A percentile compares a stretch with the other conserved stretches of the same genome.
These are phyloP conservation scores for Adelphocoris suturalis DNA, from an alignment of 2,888 invertebrate genomes.

Conservation along the genomic window DNA sequence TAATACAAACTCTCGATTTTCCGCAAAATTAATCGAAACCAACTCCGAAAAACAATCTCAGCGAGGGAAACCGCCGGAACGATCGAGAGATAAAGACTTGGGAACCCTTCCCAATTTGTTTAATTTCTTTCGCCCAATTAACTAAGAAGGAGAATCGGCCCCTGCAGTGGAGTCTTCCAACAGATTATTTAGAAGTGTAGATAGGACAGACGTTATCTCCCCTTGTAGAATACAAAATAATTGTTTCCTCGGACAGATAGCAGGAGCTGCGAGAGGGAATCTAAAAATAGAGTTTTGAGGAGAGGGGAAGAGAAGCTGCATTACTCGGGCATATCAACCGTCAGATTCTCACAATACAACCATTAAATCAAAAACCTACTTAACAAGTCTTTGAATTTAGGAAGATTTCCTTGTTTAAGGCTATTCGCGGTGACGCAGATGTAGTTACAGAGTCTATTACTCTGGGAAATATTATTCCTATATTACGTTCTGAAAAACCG, in stretches of 20 bases:
- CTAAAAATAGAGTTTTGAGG: no score
- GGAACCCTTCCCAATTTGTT: slow-evolving; percentile 9
- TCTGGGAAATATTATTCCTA: no score
- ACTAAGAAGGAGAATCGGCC: slow-evolving; percentile 7
- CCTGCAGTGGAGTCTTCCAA: no score
- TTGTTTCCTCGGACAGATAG: neutral
- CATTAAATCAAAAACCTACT: no score
- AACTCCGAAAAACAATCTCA: neutral
- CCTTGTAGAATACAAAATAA: neutral
- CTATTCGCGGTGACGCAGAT: no score
- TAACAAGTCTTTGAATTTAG: no score
- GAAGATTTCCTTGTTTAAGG: no score
- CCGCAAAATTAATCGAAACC: neutral
- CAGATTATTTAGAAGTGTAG: neutral
- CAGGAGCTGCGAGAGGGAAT: neutral
- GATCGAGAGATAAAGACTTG: neutral
- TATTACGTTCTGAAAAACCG: no score
- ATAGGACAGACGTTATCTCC: neutral
- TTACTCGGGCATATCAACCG: no score
- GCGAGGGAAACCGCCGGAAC: neutral
- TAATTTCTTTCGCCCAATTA: slow-evolving; percentile 47
- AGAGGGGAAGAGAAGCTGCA: no score
- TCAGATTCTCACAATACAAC: no score
- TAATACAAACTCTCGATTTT: neutral
- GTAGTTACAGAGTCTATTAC: no score